Conservation (phyloP, 2,113 vertebrate species). For the Anolis sagrei region DNA sequence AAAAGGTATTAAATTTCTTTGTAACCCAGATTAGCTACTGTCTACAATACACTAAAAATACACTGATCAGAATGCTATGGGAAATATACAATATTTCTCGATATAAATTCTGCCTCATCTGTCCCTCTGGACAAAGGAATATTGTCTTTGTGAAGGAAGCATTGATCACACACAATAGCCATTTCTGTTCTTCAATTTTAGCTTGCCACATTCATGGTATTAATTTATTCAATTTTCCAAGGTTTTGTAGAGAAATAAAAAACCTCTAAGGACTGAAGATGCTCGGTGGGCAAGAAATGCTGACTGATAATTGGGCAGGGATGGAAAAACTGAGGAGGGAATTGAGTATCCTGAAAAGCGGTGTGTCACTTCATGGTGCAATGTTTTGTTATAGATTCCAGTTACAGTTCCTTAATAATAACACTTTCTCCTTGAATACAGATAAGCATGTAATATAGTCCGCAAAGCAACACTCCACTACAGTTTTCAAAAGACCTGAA, state of each 20-base stretch:
- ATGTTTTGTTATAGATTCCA: no score
- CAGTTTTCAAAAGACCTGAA: no score
- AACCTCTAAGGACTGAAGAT: neutral
- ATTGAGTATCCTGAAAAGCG: neutral
- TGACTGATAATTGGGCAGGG: neutral
- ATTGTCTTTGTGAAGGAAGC: neutral
- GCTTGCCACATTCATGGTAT: neutral
- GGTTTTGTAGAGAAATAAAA: neutral
- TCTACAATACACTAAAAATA: neutral
- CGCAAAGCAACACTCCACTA: no score
- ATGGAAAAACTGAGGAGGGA: neutral
- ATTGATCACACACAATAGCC: neutral
- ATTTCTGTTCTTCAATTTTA: neutral
- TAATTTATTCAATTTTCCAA: slow-evolving; percentile 3
- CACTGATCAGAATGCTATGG: neutral
- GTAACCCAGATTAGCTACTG: neutral
- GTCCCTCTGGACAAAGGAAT: neutral
- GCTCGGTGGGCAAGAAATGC: no score
- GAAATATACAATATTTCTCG: neutral
- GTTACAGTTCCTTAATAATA: no score
- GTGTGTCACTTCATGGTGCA: no score
- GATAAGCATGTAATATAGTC: no score
- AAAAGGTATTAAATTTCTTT: neutral
- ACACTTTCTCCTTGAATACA: no score
- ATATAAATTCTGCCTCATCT: neutral